These are phyloP conservation scores for Heliopora coerulea DNA, from an alignment of 92 coral and sea anemone genomes.

Conservation along the genomic window DNA sequence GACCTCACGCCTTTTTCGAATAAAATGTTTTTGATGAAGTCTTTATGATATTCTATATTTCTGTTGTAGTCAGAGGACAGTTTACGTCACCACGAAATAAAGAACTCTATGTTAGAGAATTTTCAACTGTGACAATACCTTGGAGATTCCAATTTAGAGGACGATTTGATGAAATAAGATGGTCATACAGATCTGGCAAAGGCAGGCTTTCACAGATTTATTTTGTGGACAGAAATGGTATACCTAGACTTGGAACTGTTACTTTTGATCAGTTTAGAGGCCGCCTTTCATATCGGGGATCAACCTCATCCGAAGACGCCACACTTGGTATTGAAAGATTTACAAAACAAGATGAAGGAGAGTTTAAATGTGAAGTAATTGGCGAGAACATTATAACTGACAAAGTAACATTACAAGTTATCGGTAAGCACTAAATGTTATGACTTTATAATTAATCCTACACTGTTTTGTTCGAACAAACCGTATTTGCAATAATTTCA, in stretches of 20 bases:
- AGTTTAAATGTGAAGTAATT: not conserved
- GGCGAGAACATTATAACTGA: not conserved
- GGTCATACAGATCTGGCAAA: not conserved
- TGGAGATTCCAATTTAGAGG: not conserved
- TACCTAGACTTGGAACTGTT: not conserved
- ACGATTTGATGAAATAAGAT: not conserved
- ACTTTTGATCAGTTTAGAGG: not conserved
- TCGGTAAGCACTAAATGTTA: slow-evolving; percentile 25
- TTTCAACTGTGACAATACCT: slow-evolving; percentile 10
- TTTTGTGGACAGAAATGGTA: not conserved
- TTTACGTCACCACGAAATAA: not conserved
- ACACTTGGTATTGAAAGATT: slow-evolving; percentile 4
- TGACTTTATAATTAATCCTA: no score
- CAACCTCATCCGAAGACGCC: not conserved
- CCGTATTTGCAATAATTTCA: no score
- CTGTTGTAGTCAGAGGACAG: slow-evolving; percentile 8
- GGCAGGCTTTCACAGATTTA: not conserved
- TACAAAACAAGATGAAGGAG: slow-evolving; percentile 17
- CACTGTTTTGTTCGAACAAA: no score
- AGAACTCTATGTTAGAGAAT: not conserved
- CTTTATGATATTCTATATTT: no score
- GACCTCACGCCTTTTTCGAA: no score
- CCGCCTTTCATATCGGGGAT: slow-evolving; percentile 12
- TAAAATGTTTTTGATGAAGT: no score
- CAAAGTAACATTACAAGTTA: not conserved